Base-by-base conservation (phyloP, 1,140 invertebrate species). In the Monomorium pharaonis region DNA sequence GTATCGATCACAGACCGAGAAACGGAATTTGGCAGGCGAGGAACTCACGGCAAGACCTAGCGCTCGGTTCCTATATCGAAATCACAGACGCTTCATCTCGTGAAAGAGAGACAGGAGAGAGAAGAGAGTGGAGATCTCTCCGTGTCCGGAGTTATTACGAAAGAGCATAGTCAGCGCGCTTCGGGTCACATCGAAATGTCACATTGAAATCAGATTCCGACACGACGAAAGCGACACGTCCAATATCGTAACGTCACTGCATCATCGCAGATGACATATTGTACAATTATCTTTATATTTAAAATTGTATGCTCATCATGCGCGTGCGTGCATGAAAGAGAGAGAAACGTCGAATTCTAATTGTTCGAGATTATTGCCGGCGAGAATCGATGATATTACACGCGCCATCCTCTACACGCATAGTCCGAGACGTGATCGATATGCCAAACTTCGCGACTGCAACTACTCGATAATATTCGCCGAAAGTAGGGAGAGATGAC, bases 401-500 rank as follows among this genome's bases (percentile, higher is more conserved):
- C 21, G 16, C 33, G 37, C 24, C 33, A 75, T 37, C 14, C 10
- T 30, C 10, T 30, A 44, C 21, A 65, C 18, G 14, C 14, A 9
- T n/a, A 2, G 5, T 58, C 21, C n/a, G n/a, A 0, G 33, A 14
- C 56, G 24, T 60, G 44, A 78, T 33, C 27, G 76, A 78, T 78
- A 65, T 12, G n/a, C 42, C 76, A 37, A 78, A 78, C 60, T 78
- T 65, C 6, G n/a, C n/a, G 58, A 49, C 60, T 78, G 42, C 42
- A 65, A 37, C 27, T 78, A 27, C 47, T 16, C 27, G 58, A 78
- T 78, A 49, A 65, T 49, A 78, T 78, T 77, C 58, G 24, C 9
- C 75, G 27, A 77, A 65, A 65, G 4, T 51, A 44, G 42, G 27
- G 24, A 78, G 58, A 78, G 60, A 78, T 65, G 60, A 78, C 42